Evolutionary conservation across 2,113 vertebrate genomes (phyloP), one percentile per base, ranked within the genome.

Genomic region (Ochotona princeps): DNA sequence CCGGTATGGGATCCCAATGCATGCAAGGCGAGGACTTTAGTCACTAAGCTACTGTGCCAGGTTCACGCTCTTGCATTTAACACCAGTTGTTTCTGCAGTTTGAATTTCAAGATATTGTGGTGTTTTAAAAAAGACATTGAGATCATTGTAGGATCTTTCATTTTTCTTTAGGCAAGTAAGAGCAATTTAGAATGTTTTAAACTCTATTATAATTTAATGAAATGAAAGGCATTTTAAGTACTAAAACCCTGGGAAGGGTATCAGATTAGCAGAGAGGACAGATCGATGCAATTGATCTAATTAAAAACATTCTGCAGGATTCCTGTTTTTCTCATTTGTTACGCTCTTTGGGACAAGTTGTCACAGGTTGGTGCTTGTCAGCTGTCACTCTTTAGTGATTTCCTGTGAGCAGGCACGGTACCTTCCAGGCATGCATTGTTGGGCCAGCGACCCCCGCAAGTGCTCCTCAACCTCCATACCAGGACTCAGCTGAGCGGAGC

Each of bases 151-250:
- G n/a, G 44, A 32, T 28, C 57, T 12, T 15, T 20, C 57, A 25
- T 63, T 84, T 92, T 80, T n/a, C 65, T 78, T 69, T 28, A 75
- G n/a, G 14, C 13, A 80, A 54, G 28, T 80, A 84, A 74, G 38
- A 32, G 70, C 4, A 94, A 83, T 75, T 89, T 44, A 25, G 5
- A 83, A 81, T 28, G 32, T 87, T 93, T 94, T 79, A 32, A 85
- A 44, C 38, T 79, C 17, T 90, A 47, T 84, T 83, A 67, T 32
- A 25, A 87, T 74, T 87, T 90, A 90, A 49, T 70, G 79, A 60
- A 92, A 79, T 57, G 88, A 84, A 88, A 11, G 3, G 0, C 28
- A 92, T 75, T 88, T 89, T 75, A 83, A 90, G 63, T 67, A 87
- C 2, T 5, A 83, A 92, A 73, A 80, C 54, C 1, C 8, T 83